These are phyloP conservation scores for Holacanthella duospinosa DNA, from an alignment of 2,888 invertebrate genomes.

Conservation along the genomic window DNA sequence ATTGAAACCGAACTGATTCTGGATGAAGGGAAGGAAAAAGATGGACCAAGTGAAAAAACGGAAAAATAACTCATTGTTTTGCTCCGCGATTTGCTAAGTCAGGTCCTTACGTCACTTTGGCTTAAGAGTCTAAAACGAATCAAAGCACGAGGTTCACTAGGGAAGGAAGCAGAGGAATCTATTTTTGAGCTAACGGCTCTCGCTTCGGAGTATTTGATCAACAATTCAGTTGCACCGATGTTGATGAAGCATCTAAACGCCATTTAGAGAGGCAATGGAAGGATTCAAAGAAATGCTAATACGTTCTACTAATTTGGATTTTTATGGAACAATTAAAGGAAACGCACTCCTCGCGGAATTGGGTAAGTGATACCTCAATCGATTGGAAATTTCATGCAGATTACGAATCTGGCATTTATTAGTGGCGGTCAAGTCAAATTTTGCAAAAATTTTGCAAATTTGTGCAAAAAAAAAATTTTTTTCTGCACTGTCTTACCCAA, in stretches of 20 bases:
- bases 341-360: too few relatives aligned
- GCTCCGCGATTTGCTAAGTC: background rate
- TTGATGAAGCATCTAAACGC: slow-evolving; percentile 27
- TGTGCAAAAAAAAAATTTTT: too few relatives aligned
- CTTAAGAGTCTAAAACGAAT: background rate
- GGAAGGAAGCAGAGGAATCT: background rate
- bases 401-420: too few relatives aligned
- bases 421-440: too few relatives aligned
- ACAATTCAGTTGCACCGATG: slow-evolving; percentile 26
- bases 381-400: too few relatives aligned
- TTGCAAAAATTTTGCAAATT: too few relatives aligned
- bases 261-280: slow-evolving; percentile 26
- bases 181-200: slow-evolving; percentile 24
- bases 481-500: too few relatives aligned
- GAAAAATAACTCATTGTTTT: background rate
- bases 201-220: slow-evolving; percentile 25
- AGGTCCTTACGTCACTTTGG: background rate
- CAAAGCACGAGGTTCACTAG: background rate
- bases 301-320: too few relatives aligned
- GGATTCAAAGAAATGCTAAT: slow-evolving; percentile 13
- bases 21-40: background rate
- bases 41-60: background rate
- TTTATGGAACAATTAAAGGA: too few relatives aligned
- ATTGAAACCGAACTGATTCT: background rate
- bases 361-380: too few relatives aligned